A percentile compares a stretch with the other conserved stretches of the same genome.
Evolutionary conservation across 2,113 vertebrate genomes (phyloP).

Genomic region (Rafetus swinhoei): DNA sequence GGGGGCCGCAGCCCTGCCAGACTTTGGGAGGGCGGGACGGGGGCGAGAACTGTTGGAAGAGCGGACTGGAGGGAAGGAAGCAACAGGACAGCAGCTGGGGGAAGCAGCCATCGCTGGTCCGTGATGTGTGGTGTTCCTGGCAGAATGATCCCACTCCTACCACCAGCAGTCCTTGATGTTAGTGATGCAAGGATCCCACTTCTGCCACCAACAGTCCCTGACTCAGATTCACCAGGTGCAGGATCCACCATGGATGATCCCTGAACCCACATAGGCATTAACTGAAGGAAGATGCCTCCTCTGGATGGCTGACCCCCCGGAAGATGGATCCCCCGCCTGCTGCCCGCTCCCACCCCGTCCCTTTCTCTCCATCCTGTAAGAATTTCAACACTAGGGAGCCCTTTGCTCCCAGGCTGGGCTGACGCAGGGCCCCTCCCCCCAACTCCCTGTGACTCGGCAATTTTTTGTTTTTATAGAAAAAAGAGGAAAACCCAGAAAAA

Average conservation of each 20-base stretch:
- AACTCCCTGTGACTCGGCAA: too few species aligned
- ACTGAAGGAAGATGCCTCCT: too few species aligned
- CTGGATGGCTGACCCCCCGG: too few species aligned
- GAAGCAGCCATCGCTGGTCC: too few species aligned
- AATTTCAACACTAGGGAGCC: neutral
- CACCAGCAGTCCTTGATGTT: neutral
- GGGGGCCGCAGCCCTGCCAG: neutral
- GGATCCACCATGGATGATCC: too few species aligned
- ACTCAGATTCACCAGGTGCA: too few species aligned
- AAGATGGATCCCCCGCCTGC: too few species aligned
- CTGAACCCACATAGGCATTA: too few species aligned
- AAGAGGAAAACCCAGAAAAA: neutral
- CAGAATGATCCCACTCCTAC: accelerated
- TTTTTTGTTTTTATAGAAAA: neutral
- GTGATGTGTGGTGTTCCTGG: too few species aligned
- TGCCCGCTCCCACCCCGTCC: too few species aligned
- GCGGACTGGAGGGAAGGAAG: neutral
- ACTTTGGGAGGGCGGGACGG: neutral
- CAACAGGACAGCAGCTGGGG: neutral
- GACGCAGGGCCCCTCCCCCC: neutral
- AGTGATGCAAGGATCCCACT: too few species aligned
- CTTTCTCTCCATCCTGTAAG: neutral
- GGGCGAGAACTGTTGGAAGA: neutral
- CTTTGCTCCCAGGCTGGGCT: neutral
- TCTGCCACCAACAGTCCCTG: too few species aligned